Percentiles rank a stretch among this genome's conserved stretches.
phyloP scores from a whole-genome alignment of 2,113 vertebrate species.

The Ophthalmolycus amberensis region DNA sequence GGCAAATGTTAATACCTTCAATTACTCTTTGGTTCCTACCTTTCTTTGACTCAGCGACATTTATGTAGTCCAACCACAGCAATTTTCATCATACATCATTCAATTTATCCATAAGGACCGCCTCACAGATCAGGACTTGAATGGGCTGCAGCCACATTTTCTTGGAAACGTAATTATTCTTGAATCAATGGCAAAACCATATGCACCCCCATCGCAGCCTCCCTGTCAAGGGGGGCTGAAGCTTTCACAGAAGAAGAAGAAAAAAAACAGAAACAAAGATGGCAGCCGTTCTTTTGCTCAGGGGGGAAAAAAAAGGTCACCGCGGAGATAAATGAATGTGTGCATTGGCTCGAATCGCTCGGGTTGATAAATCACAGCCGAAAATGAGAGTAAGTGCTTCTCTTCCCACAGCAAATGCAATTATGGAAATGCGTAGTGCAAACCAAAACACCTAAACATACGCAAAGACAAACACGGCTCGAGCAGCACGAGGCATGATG shows the following conservation, averaged over 20 bases:
- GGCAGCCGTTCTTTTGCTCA: conserved; percentile 41
- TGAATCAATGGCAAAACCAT: conserved; percentile 46
- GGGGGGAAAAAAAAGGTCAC: conserved; percentile 68
- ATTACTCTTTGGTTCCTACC: conserved; percentile 14
- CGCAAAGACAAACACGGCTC: conserved; percentile 64
- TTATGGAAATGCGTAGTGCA: conserved; percentile 75
- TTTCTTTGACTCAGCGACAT: conserved; percentile 1
- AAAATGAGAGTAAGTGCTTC: conserved; percentile 76
- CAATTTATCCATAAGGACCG: conserved; percentile 14
- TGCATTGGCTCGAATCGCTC: conserved; percentile 66
- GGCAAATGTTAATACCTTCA: conserved; percentile 15
- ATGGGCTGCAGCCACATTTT: conserved; percentile 29
- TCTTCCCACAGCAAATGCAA: conserved; percentile 76
- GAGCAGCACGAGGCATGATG: conserved; percentile 60
- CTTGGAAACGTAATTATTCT: conserved; percentile 47
- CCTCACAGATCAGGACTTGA: conserved; percentile 30
- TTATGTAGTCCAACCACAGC: conserved; percentile 7
- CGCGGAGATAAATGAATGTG: conserved; percentile 73
- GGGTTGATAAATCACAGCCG: conserved; percentile 75
- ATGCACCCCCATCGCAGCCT: conserved; percentile 18
- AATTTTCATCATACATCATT: conserved; percentile 20
- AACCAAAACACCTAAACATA: conserved; percentile 70
- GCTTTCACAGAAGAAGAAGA: background rate
- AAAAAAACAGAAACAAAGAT: conserved; percentile 55
- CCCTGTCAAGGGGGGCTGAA: background rate